Base-by-base conservation (phyloP, 64 coral and sea anemone species). In the Stylophora pistillata region DNA sequence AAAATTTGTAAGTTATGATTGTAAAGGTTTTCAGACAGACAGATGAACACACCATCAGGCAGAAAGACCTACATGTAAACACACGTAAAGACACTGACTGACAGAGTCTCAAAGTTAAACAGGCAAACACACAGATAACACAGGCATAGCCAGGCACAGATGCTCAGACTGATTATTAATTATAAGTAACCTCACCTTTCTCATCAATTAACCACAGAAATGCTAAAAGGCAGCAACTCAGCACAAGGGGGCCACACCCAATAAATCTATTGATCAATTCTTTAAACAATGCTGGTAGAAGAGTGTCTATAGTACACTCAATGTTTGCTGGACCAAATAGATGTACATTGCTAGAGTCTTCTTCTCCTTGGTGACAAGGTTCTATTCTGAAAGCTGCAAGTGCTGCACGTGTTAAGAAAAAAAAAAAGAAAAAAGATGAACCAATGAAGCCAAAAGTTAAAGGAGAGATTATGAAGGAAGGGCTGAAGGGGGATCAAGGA, bases 271-370 rank as follows among this genome's bases (percentile, higher is more conserved):
- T 37, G 7, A 9, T 15, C 13, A 70, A 68, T 47, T 32, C 80
- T 68, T 84, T 65, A 70, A 84, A 65, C 80, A 84, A 25, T 70
- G 80, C 66, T 25, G 80, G 62, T 2, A 84, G 61, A 20, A n/a
- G 14, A 1, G 34, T 21, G 21, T 53, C 27, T 32, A 69, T 3
- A 69, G 61, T 69, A 3, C 53, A 13, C 13, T 84, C 80, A 53
- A 70, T 70, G 37, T 70, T 69, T 68, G 30, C 34, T 69, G 62
- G 60, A 55, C 61, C 69, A n/a, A 84, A 84, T 15, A 84, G 30
- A 53, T 68, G 23, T 41, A 5, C 10, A 20, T 27, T 15, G 18
- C 21, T 11, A 12, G 10, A 10, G 12, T 68, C 64, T n/a, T 25
- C 64, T 53, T 10, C 37, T 4, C 52, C 14, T 68, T 82, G 59